Conservation (phyloP, 2,113 vertebrate genomes). For the Chionomys nivalis region DNA sequence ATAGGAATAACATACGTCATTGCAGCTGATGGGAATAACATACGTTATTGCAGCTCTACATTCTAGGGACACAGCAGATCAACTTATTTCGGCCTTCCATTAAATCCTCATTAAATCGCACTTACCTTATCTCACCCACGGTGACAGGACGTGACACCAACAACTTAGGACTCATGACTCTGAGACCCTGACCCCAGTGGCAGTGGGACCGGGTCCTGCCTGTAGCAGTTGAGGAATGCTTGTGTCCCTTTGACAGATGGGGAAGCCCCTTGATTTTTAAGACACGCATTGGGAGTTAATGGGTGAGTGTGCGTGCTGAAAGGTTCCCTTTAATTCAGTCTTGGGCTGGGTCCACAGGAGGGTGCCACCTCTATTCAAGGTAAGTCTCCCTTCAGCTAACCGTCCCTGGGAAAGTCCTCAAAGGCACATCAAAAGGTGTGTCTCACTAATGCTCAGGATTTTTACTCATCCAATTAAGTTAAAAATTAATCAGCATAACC, state of each 20-base stretch:
- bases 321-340: background rate
- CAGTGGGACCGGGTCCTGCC: background rate
- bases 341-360: background rate
- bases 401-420: background rate
- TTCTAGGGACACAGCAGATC: background rate
- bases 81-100: background rate
- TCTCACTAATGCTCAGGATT: background rate
- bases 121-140: background rate
- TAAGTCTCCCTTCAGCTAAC: background rate
- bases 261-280: background rate
- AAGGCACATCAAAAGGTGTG: background rate
- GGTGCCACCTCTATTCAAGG: background rate
- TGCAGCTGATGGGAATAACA: background rate
- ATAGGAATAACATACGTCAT: background rate
- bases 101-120: background rate
- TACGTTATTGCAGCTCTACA: background rate
- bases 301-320: background rate
- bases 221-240: background rate
- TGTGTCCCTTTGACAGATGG: background rate
- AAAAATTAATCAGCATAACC: background rate
- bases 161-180: background rate
- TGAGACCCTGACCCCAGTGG: background rate
- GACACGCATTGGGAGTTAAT: background rate
- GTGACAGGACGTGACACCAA: background rate
- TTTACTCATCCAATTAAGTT: background rate